A percentile compares a stretch with the other conserved stretches of the same genome.
Conservation (phyloP, 2,113 vertebrate genomes). For the Oophaga pumilio region DNA sequence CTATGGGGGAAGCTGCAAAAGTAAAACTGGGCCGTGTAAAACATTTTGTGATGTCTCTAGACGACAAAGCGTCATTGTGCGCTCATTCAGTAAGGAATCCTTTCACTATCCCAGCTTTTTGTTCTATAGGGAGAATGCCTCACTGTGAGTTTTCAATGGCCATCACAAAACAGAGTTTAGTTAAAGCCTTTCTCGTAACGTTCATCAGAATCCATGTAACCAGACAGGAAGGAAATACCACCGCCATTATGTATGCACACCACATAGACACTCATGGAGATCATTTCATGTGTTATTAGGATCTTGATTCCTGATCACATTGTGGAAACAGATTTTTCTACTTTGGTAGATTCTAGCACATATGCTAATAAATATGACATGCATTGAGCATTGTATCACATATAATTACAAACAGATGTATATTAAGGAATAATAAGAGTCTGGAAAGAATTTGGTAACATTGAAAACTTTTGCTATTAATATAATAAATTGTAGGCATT, state of each 20-base stretch:
- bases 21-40: conserved; percentile 28
- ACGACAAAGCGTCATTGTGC: conserved; percentile 43
- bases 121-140: conserved; percentile 36
- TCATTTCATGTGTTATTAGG: background rate
- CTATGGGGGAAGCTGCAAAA: conserved; percentile 39
- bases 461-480: background rate
- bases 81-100: conserved; percentile 38
- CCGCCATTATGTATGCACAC: background rate
- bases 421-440: background rate
- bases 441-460: background rate
- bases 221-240: conserved; percentile 25
- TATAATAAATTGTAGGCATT: background rate
- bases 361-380: conserved; percentile 2
- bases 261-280: background rate
- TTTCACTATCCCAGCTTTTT: conserved; percentile 48
- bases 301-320: background rate
- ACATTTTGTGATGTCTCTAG: conserved; percentile 51
- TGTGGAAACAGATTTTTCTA: background rate
- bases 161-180: conserved; percentile 35
- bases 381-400: background rate
- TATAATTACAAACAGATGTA: background rate
- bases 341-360: background rate
- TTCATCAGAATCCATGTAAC: background rate
- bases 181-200: background rate
- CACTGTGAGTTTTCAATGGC: conserved; percentile 26